These are phyloP conservation scores for Drosophila multiciliata DNA, from an alignment of 2,888 invertebrate species.

Conservation along the genomic window DNA sequence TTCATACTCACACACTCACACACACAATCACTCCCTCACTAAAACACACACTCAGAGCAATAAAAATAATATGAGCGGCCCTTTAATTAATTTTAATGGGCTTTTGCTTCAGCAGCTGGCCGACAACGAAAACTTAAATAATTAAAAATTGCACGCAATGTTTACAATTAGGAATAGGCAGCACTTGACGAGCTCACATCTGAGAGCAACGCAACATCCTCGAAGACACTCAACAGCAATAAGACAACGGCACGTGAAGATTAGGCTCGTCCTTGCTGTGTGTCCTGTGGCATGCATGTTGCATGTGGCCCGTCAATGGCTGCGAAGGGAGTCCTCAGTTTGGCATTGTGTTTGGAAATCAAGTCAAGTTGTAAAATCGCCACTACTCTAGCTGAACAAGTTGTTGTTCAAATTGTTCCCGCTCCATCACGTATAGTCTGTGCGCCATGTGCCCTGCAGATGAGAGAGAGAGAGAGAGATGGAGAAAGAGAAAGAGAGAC, in stretches of 20 bases:
- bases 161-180: slow-evolving; percentile 79
- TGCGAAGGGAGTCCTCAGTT: slow-evolving; percentile 72
- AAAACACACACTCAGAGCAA: slow-evolving; percentile 51
- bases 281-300: slow-evolving; percentile 15
- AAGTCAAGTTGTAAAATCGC: slow-evolving; percentile 40
- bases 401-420: slow-evolving; percentile 85
- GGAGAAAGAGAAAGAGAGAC: slow-evolving; percentile 28
- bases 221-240: background rate
- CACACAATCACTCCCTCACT: slow-evolving; percentile 12
- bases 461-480: slow-evolving; percentile 46
- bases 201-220: background rate
- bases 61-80: slow-evolving; percentile 73
- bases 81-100: slow-evolving; percentile 81
- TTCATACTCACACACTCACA: slow-evolving; percentile 44
- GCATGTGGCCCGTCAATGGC: slow-evolving; percentile 14
- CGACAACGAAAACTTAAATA: slow-evolving; percentile 81
- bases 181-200: slow-evolving; percentile 57
- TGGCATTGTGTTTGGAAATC: slow-evolving; percentile 73
- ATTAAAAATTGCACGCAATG: slow-evolving; percentile 84
- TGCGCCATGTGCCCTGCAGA: slow-evolving; percentile 94
- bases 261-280: slow-evolving; percentile 11
- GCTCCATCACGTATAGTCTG: slow-evolving; percentile 95
- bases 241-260: background rate
- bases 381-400: slow-evolving; percentile 83
- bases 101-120: slow-evolving; percentile 63